Conservation (phyloP, 2,888 invertebrate species). For the Pheosia tremula region DNA sequence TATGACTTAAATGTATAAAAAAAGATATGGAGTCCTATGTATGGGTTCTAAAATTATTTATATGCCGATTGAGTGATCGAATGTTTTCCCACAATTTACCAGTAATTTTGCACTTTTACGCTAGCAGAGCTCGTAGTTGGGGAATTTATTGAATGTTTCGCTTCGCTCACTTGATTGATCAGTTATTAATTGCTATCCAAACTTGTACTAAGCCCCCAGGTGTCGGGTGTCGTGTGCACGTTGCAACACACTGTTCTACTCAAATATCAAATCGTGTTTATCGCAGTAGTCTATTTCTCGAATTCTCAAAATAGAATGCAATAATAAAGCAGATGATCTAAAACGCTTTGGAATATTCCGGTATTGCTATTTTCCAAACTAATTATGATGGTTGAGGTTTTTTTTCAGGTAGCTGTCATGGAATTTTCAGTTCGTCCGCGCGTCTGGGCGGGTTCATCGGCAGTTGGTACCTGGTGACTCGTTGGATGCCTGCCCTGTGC, state of each 20-base stretch:
- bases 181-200: no score
- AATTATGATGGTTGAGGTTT: conserved; percentile 16
- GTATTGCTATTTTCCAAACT: conserved; percentile 24
- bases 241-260: not conserved
- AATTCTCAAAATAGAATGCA: conserved; percentile 26
- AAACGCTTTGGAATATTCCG: conserved; percentile 30
- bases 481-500: conserved; percentile 49
- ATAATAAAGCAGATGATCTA: conserved; percentile 32
- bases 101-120: no score
- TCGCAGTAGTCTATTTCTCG: conserved; percentile 22
- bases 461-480: conserved; percentile 57
- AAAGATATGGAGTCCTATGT: no score
- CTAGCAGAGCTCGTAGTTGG: no score
- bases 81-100: no score
- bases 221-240: not conserved
- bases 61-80: no score
- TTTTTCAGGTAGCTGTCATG: conserved; percentile 26
- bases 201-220: no score
- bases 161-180: no score
- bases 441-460: conserved; percentile 52
- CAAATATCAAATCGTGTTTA: conserved; percentile 2
- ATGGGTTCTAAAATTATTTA: no score
- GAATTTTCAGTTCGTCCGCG: conserved; percentile 31
- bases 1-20: no score
- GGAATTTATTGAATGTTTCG: no score